phyloP scores from a whole-genome alignment of 2,888 invertebrate species.

The Cantharis rustica region DNA sequence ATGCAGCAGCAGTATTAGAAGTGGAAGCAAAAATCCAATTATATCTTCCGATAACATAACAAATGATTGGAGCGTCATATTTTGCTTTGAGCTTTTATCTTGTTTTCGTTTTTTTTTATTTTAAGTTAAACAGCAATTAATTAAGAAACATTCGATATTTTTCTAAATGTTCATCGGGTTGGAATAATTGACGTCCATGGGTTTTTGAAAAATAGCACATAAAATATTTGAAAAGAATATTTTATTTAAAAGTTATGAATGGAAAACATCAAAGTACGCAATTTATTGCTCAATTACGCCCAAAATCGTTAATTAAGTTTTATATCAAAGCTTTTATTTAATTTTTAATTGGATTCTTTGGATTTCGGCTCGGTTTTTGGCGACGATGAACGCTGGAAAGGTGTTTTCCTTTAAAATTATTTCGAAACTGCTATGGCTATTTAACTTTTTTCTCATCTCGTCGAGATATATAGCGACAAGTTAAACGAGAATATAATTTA shows the following conservation, averaged over 20 bases:
- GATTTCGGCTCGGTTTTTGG: neutral
- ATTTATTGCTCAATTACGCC: neutral
- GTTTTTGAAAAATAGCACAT: neutral
- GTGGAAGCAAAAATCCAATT: conserved; percentile 38
- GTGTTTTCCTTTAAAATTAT: neutral
- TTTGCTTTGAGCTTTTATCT: conserved; percentile 33
- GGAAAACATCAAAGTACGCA: conserved; percentile 8
- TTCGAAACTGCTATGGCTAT: neutral
- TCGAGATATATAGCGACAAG: neutral
- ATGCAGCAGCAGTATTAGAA: conserved; percentile 7
- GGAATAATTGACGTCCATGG: conserved; percentile 28
- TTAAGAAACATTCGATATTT: conserved; percentile 19
- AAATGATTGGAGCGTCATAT: conserved; percentile 35
- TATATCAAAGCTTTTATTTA: neutral
- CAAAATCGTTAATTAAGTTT: neutral
- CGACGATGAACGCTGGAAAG: too few relatives aligned
- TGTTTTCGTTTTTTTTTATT: conserved; percentile 24
- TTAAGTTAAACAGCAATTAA: conserved; percentile 23
- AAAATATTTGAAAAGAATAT: neutral
- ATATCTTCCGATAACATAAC: conserved; percentile 38
- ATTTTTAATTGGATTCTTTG: neutral
- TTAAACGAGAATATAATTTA: neutral
- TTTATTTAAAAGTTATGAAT: conserved; percentile 21
- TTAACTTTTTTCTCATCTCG: neutral
- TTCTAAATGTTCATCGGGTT: conserved; percentile 4